Base-by-base conservation (phyloP, 2,888 invertebrate species). In the Anorthoa munda region DNA sequence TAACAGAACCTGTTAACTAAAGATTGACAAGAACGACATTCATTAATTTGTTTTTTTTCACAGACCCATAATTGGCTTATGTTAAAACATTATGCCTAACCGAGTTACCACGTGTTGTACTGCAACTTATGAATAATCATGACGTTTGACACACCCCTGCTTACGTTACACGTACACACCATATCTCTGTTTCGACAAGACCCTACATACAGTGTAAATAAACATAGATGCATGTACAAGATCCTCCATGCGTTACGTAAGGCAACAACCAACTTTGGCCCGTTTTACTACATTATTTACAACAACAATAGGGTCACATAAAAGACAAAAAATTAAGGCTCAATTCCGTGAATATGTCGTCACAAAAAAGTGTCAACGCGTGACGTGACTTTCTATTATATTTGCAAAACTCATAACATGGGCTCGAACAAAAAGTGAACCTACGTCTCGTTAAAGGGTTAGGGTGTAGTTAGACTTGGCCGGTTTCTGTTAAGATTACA, bases 301-400 rank as follows among this genome's bases (percentile, higher is more conserved):
- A 75, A 11, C 55, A 59, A 77, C 75, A 80, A 81, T 73, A 77
- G 59, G 77, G 82, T 81, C 73, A 61, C 63, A 70, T 66, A 56
- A 53, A 60, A 73, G 65, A 66, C 80, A 87, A 87, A 87, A 86
- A 85, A 81, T 78, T 77, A 77, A 82, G 81, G 82, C 74, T 67
- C 56, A 73, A 85, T 79, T 75, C 82, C 85, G 83, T 48, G 83
- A 84, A 77, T 78, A 69, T 75, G 76, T 65, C 21, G 76, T 65
- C 21, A 51, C 79, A 86, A 86, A 87, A 87, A 87, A 86, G 79
- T 81, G 79, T 79, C 76, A 79, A 75, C 69, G 63, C 86, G 86
- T 87, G 87, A 87, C 81, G 67, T 9, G 82, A 86, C 68, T 81
- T 83, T 80, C 83, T 81, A 85, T 87, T 85, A 82, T 79, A 84